Conservation (phyloP, 2,888 invertebrate species). For the Napeogenes sylphis region DNA sequence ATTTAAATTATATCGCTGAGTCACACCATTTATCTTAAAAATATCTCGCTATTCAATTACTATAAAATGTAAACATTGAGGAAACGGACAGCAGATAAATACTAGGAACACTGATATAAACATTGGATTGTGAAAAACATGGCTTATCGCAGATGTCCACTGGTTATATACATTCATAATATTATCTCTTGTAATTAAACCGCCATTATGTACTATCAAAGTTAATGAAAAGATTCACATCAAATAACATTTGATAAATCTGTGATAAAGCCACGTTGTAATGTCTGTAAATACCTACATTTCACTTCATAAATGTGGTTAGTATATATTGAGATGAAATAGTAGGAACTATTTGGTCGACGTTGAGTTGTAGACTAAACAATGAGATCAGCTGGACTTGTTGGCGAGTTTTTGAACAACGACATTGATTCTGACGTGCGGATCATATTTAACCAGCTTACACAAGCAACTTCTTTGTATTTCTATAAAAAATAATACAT, state of each 20-base stretch:
- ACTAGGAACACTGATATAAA: background rate
- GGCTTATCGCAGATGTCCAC: constrained; percentile 1
- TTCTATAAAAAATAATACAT: background rate
- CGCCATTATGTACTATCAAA: background rate
- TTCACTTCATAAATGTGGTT: constrained; percentile 12
- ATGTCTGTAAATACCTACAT: background rate
- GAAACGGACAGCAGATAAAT: background rate
- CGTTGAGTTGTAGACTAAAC: constrained; percentile 68
- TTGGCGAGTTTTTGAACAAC: constrained; percentile 40
- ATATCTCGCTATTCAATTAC: background rate
- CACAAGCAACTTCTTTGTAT: constrained; percentile 15
- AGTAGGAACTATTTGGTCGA: constrained; percentile 42
- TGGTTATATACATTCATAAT: background rate
- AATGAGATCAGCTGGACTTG: constrained; percentile 67
- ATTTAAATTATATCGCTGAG: too few species aligned
- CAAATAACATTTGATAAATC: background rate
- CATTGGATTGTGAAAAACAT: background rate
- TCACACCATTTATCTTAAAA: background rate
- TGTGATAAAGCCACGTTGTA: constrained; percentile 1
- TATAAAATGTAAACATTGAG: background rate
- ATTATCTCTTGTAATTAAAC: constrained; percentile 3
- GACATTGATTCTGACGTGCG: constrained; percentile 48
- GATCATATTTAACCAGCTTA: constrained; percentile 28
- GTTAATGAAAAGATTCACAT: background rate
- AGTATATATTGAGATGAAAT: constrained; percentile 26